Conservation (phyloP, 2,888 invertebrate species). For the Globia sparganii region DNA sequence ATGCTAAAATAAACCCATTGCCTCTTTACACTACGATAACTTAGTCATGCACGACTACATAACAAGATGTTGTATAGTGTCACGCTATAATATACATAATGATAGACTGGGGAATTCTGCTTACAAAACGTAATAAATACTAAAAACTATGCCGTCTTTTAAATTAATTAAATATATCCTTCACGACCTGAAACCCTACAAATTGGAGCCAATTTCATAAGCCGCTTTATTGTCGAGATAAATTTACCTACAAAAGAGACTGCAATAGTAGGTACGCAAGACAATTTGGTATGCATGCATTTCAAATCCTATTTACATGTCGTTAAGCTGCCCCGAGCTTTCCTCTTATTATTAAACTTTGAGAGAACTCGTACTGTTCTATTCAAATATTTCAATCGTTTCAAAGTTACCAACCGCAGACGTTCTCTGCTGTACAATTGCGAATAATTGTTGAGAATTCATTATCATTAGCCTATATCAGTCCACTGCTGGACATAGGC, state of each 20-base stretch:
- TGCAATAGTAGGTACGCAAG: slow-evolving; percentile 15
- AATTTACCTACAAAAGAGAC: slow-evolving; percentile 17
- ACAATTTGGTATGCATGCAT: slow-evolving; percentile 38
- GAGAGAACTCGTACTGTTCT: slow-evolving; percentile 41
- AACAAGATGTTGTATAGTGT: slow-evolving; percentile 18
- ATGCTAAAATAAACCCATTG: slow-evolving; percentile 45
- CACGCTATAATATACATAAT: slow-evolving; percentile 38
- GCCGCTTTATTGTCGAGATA: slow-evolving; percentile 17
- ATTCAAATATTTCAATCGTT: slow-evolving; percentile 57
- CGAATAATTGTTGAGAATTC: slow-evolving; percentile 24
- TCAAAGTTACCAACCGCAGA: slow-evolving; percentile 45
- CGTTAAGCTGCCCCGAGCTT: slow-evolving; percentile 31
- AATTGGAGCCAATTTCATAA: slow-evolving; percentile 26
- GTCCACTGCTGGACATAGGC: too few relatives aligned
- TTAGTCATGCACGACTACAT: slow-evolving; percentile 38
- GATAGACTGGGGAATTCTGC: slow-evolving; percentile 13
- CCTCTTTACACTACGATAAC: slow-evolving; percentile 40
- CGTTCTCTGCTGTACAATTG: slow-evolving; percentile 15
- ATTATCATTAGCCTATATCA: too few relatives aligned
- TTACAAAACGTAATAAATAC: slow-evolving; percentile 10
- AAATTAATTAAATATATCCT: slow-evolving; percentile 35
- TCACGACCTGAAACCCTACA: slow-evolving; percentile 3
- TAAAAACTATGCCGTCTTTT: neutral
- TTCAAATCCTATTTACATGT: slow-evolving; percentile 40
- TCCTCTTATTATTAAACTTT: slow-evolving; percentile 54